Evolutionary conservation across 2,113 vertebrate genomes (phyloP).

Genomic region (Odocoileus virginianus): DNA sequence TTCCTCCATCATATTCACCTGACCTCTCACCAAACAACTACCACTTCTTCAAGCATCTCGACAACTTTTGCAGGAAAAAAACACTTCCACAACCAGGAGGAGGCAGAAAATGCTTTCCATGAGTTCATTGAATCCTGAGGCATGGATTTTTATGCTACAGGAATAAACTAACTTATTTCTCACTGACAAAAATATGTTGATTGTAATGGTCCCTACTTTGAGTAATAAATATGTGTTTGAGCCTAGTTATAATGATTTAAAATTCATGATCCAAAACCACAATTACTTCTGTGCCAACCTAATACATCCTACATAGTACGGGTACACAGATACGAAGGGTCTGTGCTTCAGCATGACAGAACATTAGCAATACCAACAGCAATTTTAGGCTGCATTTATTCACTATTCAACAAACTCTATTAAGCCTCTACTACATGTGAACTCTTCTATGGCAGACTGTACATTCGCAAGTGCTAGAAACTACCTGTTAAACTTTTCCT

Average conservation of each 20-base stretch:
- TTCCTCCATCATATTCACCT: neutral
- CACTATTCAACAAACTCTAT: conserved; percentile 5
- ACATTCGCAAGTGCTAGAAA: neutral
- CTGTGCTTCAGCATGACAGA: neutral
- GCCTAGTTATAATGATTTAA: neutral
- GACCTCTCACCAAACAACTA: neutral
- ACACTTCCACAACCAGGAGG: neutral
- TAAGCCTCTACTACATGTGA: neutral
- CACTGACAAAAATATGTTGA: neutral
- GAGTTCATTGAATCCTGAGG: neutral
- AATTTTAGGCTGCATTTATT: neutral
- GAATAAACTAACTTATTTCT: neutral
- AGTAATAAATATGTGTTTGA: neutral
- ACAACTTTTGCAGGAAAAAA: neutral
- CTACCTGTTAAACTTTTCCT: neutral
- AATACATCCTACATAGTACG: neutral
- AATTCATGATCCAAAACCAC: neutral
- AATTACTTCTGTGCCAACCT: neutral
- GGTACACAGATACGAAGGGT: neutral
- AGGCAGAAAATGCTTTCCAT: neutral
- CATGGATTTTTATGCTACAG: neutral
- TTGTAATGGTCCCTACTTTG: neutral
- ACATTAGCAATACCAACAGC: neutral
- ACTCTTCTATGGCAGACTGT: neutral
- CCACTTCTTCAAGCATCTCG: neutral